Evolutionary conservation across 2,888 invertebrate species (phyloP), one percentile per base, ranked within the genome.

Genomic region (Seira musarum): DNA sequence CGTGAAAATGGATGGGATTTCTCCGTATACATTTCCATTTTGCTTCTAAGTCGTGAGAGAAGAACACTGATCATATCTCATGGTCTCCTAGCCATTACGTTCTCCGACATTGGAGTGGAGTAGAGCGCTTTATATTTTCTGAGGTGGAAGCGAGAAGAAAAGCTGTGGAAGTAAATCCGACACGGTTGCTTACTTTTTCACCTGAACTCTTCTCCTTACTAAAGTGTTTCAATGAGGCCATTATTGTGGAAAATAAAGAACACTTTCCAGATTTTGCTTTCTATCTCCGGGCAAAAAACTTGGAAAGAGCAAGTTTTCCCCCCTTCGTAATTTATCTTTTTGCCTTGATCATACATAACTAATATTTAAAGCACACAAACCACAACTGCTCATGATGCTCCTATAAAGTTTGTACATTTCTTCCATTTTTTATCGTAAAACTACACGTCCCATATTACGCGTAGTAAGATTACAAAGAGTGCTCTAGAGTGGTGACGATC

Each of bases 1-100:
- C 60, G 21, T 60, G 60, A 60, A 60, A 60, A 60, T 60, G n/a
- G 21, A 60, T 60, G 60, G 60, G 60, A 60, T 60, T 60, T 21
- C 22, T 21, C 22, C 60, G 57, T n/a, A 60, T 8, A 60, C 22
- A 22, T 21, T 21, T 60, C 21, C 60, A 21, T 21, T 53, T 53
- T 53, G 8, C 3, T 30, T 30, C 30, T 53, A 21, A 21, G 60
- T n/a, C 22, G 6, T 21, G 60, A 60, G 60, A 19, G 60, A 60
- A 60, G 15, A 60, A 60, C 60, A 8, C 60, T 60, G 60, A 60
- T 60, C 60, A 22, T 60, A 60, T 60, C 60, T 60, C 60, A 60
- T 60, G 60, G 13, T 49, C 49, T 49, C 17, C 30, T 49, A 13
- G 15, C 49, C 15, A 49, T 49, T 49, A 49, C 15, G 3, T 49